These are phyloP conservation scores for Chloromyia formosa DNA, from an alignment of 2,888 invertebrate species.

Conservation along the genomic window DNA sequence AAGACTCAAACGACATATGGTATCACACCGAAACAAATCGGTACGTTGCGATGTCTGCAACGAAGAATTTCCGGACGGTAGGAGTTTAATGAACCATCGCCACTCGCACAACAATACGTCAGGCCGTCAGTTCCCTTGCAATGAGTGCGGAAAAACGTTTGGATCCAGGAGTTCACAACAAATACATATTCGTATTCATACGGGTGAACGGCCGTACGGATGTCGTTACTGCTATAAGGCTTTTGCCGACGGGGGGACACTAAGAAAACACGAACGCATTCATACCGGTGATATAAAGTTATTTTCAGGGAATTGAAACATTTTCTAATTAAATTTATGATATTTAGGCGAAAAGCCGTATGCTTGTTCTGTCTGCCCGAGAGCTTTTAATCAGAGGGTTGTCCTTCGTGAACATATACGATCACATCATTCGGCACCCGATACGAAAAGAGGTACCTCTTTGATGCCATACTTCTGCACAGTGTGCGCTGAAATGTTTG, in stretches of 20 bases:
- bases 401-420: constrained; percentile 85
- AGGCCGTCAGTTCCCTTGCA: constrained; percentile 78
- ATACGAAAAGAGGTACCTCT: constrained; percentile 72
- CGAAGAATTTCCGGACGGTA: constrained; percentile 75
- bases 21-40: constrained; percentile 76
- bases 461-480: constrained; percentile 77
- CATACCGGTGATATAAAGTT: constrained; percentile 71
- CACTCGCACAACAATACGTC: constrained; percentile 68
- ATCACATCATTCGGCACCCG: constrained; percentile 85
- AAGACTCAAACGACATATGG: constrained; percentile 72
- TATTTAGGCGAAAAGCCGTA: constrained; percentile 79
- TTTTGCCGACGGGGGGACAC: constrained; percentile 86
- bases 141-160: constrained; percentile 86
- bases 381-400: constrained; percentile 87
- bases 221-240: constrained; percentile 90
- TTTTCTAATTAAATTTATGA: constrained; percentile 3
- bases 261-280: constrained; percentile 85
- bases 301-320: neutral
- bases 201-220: constrained; percentile 83
- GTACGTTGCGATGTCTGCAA: constrained; percentile 76
- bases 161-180: constrained; percentile 86
- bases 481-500: constrained; percentile 77
- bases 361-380: constrained; percentile 85
- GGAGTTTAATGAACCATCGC: constrained; percentile 74
- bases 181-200: constrained; percentile 86